A percentile compares a stretch with the other conserved stretches of the same genome.
Evolutionary conservation across 2,113 vertebrate species (phyloP).

Genomic region (Mohoua ochrocephala): DNA sequence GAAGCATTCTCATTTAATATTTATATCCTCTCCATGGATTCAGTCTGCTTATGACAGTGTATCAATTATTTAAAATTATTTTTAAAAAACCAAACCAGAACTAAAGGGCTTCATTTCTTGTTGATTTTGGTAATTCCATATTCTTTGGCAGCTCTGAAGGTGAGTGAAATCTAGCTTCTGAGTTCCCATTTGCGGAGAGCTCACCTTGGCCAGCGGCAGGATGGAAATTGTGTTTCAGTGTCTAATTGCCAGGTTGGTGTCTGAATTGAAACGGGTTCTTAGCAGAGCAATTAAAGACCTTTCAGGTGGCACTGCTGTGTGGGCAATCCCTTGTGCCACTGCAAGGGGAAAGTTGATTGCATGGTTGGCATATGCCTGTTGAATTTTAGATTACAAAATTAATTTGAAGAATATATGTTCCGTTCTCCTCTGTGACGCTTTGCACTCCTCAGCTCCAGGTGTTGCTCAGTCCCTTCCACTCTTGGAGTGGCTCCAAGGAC

Average conservation of each 20-base stretch:
- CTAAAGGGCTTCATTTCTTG: conserved; percentile 33
- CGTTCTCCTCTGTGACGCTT: not conserved
- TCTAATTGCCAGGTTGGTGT: not conserved
- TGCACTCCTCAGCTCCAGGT: not conserved
- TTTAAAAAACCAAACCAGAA: conserved; percentile 16
- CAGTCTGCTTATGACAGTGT: conserved; percentile 10
- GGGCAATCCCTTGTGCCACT: not conserved
- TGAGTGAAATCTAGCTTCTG: not conserved
- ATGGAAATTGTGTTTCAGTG: not conserved
- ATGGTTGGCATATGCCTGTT: not conserved
- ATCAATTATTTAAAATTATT: conserved; percentile 62
- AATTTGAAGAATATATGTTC: not conserved
- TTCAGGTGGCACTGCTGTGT: not conserved
- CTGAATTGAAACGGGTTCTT: not conserved
- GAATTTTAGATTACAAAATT: not conserved
- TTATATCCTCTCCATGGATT: not conserved
- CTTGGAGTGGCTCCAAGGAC: too few relatives aligned
- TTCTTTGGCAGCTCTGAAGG: not conserved
- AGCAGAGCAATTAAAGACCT: not conserved
- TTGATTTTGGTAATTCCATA: not conserved
- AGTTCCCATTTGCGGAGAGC: not conserved
- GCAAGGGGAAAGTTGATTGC: not conserved
- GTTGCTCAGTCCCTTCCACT: not conserved
- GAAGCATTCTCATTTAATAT: conserved; percentile 31
- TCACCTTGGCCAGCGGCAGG: not conserved